These are phyloP conservation scores for Chloroclysta siterata DNA, from an alignment of 2,888 invertebrate species.

Conservation along the genomic window DNA sequence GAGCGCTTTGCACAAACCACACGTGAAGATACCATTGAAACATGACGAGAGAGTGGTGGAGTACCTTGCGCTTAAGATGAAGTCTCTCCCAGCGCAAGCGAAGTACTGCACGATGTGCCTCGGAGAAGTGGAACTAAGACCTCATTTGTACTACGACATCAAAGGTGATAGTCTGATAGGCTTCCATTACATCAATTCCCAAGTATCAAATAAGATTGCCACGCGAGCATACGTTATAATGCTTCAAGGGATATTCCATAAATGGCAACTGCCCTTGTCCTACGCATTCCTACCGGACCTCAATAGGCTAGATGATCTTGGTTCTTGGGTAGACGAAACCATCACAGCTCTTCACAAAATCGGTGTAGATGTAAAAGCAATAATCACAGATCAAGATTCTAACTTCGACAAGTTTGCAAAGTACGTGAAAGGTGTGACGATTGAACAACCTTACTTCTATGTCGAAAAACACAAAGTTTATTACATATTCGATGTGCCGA, in stretches of 20 bases:
- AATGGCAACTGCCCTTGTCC: constrained; percentile 47
- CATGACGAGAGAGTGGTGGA: constrained; percentile 13
- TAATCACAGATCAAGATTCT: constrained; percentile 45
- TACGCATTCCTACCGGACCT: constrained; percentile 35
- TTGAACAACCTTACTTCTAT: constrained; percentile 41
- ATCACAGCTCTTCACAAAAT: constrained; percentile 39
- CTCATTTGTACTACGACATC: constrained; percentile 18
- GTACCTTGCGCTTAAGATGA: constrained; percentile 15
- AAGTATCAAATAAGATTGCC: constrained; percentile 6
- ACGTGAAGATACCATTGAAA: constrained; percentile 12
- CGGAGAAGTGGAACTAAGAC: constrained; percentile 17
- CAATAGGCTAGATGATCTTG: constrained; percentile 38
- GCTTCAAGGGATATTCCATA: constrained; percentile 37
- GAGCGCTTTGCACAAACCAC: constrained; percentile 2
- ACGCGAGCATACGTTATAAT: constrained; percentile 32
- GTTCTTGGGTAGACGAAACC: constrained; percentile 42
- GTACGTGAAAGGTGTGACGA: constrained; percentile 36
- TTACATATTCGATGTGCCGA: constrained; percentile 44
- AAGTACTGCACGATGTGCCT: constrained; percentile 24
- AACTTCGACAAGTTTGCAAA: constrained; percentile 46
- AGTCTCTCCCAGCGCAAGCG: constrained; percentile 14
- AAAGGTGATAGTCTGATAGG: constrained; percentile 20
- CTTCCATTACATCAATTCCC: constrained; percentile 14
- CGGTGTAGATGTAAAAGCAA: constrained; percentile 43
- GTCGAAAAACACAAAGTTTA: constrained; percentile 27